phyloP scores from a whole-genome alignment of 2,797 vertebrate genomes.

The Oreortyx pictus region DNA sequence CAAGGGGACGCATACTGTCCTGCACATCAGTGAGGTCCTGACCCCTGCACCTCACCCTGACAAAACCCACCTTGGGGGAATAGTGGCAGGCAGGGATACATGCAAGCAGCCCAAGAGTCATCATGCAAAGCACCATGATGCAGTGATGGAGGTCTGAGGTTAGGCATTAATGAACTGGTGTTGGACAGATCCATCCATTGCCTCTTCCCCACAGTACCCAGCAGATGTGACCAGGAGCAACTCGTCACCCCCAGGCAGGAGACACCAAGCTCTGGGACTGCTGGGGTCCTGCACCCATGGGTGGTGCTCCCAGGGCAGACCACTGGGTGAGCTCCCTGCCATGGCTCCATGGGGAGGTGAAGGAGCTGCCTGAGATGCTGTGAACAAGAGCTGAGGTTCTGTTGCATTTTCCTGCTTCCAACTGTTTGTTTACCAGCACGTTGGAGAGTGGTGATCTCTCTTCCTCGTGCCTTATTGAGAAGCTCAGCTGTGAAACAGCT shows the following conservation, averaged over 20 bases:
- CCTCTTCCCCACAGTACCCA: neutral
- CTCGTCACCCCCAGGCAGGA: neutral
- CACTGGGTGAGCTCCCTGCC: neutral
- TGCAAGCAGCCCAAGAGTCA: accelerated
- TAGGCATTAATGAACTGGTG: neutral
- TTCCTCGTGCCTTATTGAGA: slow-evolving; percentile 60
- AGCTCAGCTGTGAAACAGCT: slow-evolving; percentile 70
- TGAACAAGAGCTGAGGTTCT: neutral
- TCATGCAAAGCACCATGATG: neutral
- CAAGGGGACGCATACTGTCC: neutral
- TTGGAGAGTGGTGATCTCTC: slow-evolving; percentile 15
- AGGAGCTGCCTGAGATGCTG: neutral
- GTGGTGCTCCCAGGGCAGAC: neutral
- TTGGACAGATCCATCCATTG: neutral
- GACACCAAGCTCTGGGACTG: neutral
- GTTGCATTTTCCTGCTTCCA: slow-evolving; percentile 21
- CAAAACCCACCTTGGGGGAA: accelerated
- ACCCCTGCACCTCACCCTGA: accelerated
- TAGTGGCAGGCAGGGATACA: accelerated
- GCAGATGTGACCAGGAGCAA: neutral
- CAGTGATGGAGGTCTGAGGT: neutral
- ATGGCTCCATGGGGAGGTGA: neutral
- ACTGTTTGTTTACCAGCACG: slow-evolving; percentile 52
- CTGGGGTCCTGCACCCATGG: neutral
- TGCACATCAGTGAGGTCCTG: neutral